Percentiles rank a stretch among this genome's conserved stretches.
phyloP scores from a whole-genome alignment of 2,113 vertebrate species.

The Melanostigma gelatinosum region DNA sequence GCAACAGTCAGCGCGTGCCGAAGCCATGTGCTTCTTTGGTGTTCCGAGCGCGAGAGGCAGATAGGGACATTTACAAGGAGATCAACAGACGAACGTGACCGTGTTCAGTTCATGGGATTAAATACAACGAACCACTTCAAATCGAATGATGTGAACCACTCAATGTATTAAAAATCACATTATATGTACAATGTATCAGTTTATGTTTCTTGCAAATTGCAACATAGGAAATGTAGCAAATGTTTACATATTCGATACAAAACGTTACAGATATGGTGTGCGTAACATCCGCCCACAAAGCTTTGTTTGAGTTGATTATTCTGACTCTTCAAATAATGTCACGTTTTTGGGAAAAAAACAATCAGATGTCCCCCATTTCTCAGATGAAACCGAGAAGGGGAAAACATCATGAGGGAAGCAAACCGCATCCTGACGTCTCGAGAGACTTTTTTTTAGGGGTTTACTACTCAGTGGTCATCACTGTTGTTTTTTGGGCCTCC shows the following conservation, averaged over 20 bases:
- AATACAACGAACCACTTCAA: background rate
- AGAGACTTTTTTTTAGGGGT: background rate
- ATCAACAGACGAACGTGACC: constrained; percentile 6
- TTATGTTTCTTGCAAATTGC: no score
- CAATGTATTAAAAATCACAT: no score
- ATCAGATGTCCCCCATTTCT: background rate
- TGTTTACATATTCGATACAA: background rate
- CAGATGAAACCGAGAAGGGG: background rate
- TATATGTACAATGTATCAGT: no score
- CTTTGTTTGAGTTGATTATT: background rate
- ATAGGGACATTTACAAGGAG: constrained; percentile 28
- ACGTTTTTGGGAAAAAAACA: background rate
- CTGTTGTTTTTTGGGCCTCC: constrained; percentile 28
- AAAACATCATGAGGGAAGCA: background rate
- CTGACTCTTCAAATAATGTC: background rate
- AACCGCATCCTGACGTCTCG: background rate
- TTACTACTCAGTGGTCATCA: background rate
- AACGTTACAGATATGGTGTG: no score
- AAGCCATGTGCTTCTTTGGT: constrained; percentile 76
- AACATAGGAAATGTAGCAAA: no score
- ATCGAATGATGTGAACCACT: no score
- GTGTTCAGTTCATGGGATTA: background rate
- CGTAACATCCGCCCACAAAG: background rate
- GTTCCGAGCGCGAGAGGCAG: constrained; percentile 59
- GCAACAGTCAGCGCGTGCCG: constrained; percentile 79